Conservation (phyloP, 2,797 vertebrate genomes). For the Numenius phaeopus region DNA sequence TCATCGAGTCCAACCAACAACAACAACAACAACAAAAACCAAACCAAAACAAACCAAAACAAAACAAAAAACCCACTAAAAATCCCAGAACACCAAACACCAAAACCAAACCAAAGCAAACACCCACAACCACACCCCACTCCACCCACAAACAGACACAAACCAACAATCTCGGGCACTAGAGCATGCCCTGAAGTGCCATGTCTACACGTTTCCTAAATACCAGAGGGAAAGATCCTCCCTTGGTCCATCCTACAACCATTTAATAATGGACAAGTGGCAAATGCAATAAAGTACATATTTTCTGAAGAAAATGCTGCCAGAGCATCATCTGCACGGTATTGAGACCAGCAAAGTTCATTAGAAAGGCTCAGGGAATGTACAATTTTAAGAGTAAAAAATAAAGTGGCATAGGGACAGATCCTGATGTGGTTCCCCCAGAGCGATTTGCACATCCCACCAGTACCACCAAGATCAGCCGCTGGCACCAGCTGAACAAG, state of each 20-base stretch:
- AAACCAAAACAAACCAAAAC: no score
- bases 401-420: neutral
- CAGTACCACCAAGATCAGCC: neutral
- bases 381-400: neutral
- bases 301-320: neutral
- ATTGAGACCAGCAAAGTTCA: neutral
- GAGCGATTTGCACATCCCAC: neutral
- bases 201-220: no score
- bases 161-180: no score
- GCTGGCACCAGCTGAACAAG: neutral
- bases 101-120: no score
- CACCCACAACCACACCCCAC: no score
- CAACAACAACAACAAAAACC: no score
- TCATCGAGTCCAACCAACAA: no score
- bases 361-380: neutral
- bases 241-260: neutral
- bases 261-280: accelerated
- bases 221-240: neutral
- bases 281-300: neutral
- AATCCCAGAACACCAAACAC: no score
- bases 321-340: neutral
- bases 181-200: no score
- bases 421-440: neutral
- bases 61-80: no score
- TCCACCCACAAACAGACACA: no score